phyloP scores from a whole-genome alignment of 2,888 invertebrate genomes.

The Caenorhabditis sp. region DNA sequence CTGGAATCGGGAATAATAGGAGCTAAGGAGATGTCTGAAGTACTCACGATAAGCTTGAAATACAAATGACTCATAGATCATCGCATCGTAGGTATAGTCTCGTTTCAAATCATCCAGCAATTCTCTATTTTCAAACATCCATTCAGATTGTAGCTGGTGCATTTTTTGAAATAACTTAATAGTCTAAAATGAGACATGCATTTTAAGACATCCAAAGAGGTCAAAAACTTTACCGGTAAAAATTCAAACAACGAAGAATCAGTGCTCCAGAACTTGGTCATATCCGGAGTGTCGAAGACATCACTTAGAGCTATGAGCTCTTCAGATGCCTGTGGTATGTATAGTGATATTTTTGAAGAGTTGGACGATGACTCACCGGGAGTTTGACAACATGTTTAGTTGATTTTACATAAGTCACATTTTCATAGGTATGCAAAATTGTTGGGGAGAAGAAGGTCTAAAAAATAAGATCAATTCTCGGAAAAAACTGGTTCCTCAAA shows the following conservation, averaged over 20 bases:
- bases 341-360: too few relatives aligned
- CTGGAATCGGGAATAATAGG: background rate
- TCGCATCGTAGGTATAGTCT: constrained; percentile 15
- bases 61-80: constrained; percentile 15
- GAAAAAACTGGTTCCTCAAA: too few relatives aligned
- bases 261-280: too few relatives aligned
- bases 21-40: background rate
- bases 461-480: background rate
- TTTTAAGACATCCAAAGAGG: too few relatives aligned
- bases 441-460: constrained; percentile 21
- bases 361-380: constrained; percentile 15
- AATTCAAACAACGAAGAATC: constrained; percentile 6
- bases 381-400: constrained; percentile 19
- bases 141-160: background rate
- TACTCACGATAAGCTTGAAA: background rate
- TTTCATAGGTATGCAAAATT: constrained; percentile 1
- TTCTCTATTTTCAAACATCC: background rate
- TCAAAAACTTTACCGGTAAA: constrained; percentile 15
- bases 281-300: background rate
- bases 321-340: background rate
- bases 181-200: constrained; percentile 3
- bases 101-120: constrained; percentile 17
- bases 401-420: constrained; percentile 15
- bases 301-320: background rate
- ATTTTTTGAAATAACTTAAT: constrained; percentile 5